Conservation (phyloP, 2,113 vertebrate genomes). For the Circaetus gallicus region DNA sequence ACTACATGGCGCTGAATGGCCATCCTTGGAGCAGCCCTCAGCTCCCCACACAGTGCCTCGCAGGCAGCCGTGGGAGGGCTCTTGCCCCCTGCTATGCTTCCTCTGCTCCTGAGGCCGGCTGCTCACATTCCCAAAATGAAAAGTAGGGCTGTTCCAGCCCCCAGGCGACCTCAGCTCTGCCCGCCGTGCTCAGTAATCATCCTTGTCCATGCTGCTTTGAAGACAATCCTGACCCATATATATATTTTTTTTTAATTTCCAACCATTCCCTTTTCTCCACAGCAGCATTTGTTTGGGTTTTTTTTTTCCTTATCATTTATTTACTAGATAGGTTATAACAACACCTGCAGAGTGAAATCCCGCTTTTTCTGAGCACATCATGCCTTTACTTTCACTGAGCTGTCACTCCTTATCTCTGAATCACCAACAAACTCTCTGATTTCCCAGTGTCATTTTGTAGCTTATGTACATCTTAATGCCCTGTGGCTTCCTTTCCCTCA, state of each 20-base stretch:
- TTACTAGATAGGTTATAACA: background rate
- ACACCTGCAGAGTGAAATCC: background rate
- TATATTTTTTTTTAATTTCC: background rate
- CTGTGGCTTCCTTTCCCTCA: background rate
- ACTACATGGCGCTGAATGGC: fast-evolving
- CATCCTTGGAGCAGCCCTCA: background rate
- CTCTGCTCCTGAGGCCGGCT: background rate
- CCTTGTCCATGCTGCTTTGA: background rate
- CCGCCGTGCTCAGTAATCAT: background rate
- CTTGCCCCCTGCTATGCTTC: background rate
- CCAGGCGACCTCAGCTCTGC: background rate
- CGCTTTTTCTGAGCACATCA: background rate
- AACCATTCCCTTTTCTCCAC: background rate
- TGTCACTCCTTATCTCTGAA: background rate
- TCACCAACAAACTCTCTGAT: background rate
- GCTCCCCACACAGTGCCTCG: background rate
- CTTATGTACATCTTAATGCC: background rate
- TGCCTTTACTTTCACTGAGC: background rate
- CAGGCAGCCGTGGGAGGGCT: background rate
- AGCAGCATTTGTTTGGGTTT: background rate
- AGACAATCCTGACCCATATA: background rate
- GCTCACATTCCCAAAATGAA: background rate
- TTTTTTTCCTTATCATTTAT: background rate
- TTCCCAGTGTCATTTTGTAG: background rate
- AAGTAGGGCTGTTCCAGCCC: background rate